Percentiles rank a stretch among this genome's conserved stretches.
Conservation (phyloP, 2,888 invertebrate genomes). For the Torymus tubicola region DNA sequence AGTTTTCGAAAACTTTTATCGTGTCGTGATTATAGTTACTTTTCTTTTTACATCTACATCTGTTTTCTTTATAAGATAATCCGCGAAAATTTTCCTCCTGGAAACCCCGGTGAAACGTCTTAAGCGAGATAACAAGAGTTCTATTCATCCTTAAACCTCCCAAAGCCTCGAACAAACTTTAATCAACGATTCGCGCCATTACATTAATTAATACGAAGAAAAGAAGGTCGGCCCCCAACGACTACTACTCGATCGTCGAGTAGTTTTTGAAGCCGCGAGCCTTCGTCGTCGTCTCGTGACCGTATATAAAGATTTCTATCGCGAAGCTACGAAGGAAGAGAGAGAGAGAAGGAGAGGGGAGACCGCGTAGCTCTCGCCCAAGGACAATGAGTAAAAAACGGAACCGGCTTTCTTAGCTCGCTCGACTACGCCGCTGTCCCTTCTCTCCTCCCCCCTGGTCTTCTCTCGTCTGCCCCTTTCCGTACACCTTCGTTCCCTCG, state of each 20-base stretch:
- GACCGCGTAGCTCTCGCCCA: constrained; percentile 9
- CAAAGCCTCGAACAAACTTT: no score
- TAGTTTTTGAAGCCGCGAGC: constrained; percentile 26
- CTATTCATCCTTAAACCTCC: no score
- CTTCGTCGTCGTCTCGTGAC: not conserved
- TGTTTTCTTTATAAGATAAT: no score
- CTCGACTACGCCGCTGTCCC: constrained; percentile 5
- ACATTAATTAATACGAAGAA: no score
- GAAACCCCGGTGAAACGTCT: no score
- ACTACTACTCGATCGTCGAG: not conserved
- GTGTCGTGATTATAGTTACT: no score
- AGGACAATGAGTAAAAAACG: constrained; percentile 46
- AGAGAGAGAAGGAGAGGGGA: not conserved
- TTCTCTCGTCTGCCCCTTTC: constrained; percentile 24
- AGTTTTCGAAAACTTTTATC: no score
- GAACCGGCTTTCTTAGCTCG: constrained; percentile 41
- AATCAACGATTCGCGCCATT: no score
- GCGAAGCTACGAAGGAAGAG: constrained; percentile 4
- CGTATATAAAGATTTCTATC: constrained; percentile 34
- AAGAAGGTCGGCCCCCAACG: no score
- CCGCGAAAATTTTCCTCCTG: no score
- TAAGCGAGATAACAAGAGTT: no score
- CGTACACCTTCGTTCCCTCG: constrained; percentile 6
- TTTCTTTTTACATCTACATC: no score
- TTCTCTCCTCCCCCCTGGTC: constrained; percentile 37